Evolutionary conservation across 1,140 invertebrate species (phyloP).

Genomic region (Rhagoletis zephyria): DNA sequence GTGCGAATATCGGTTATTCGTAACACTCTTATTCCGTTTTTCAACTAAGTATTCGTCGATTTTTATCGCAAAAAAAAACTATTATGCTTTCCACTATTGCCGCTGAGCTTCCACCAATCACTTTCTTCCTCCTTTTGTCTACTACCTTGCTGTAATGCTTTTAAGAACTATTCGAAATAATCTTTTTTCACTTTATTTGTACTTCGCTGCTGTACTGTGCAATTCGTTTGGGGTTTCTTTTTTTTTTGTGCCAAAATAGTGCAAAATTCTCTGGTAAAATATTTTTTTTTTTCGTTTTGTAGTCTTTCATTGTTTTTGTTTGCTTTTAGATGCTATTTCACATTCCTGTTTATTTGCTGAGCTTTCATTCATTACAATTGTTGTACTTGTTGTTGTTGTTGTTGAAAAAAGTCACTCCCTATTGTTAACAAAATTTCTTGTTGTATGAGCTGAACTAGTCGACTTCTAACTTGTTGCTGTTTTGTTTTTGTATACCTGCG

Average conservation of each 20-base stretch:
- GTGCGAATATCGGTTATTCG: background rate
- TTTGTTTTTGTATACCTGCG: background rate
- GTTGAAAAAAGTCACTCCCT: background rate
- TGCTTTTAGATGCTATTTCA: background rate
- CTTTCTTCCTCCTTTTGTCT: background rate
- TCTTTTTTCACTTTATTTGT: background rate
- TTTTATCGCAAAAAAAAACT: background rate
- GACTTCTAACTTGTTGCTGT: background rate
- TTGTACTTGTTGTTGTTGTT: background rate
- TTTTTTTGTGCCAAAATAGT: background rate
- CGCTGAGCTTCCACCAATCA: background rate
- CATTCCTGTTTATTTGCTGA: conserved; percentile 9
- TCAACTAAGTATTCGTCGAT: background rate
- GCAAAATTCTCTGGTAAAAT: background rate
- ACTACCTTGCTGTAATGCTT: background rate
- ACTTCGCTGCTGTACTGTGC: background rate
- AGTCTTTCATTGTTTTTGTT: background rate
- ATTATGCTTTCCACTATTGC: background rate
- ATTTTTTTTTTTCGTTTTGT: background rate
- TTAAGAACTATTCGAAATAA: background rate
- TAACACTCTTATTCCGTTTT: background rate
- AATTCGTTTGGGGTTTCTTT: background rate
- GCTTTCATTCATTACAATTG: conserved; percentile 24
- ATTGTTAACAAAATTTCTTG: conserved; percentile 7
- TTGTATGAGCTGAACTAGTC: background rate